These are phyloP conservation scores for Heliconius nattereri DNA, from an alignment of 1,140 invertebrate genomes.

Conservation along the genomic window DNA sequence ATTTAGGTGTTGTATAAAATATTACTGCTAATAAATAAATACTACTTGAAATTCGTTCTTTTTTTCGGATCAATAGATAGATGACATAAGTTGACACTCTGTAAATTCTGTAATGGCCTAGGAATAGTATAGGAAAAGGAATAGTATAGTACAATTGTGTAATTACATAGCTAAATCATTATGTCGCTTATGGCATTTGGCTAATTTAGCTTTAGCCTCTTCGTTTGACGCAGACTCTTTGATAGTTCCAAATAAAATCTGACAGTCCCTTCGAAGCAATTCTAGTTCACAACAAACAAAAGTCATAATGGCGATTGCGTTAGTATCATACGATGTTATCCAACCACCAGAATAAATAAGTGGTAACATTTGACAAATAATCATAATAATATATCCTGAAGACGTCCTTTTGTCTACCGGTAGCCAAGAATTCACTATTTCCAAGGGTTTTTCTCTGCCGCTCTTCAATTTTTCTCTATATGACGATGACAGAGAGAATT, in stretches of 20 bases:
- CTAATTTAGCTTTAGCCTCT: constrained; percentile 41
- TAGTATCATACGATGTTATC: constrained; percentile 62
- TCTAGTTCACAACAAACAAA: constrained; percentile 59
- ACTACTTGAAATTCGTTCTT: too few species aligned
- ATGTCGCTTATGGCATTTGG: constrained; percentile 54
- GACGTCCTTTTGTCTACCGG: constrained; percentile 58
- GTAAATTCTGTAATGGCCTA: too few species aligned
- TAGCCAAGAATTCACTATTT: constrained; percentile 48
- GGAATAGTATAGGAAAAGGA: background rate
- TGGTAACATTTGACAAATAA: constrained; percentile 50
- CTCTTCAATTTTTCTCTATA: constrained; percentile 2
- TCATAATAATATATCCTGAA: constrained; percentile 49
- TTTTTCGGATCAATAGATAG: too few species aligned
- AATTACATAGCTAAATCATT: constrained; percentile 15
- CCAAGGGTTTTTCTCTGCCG: background rate
- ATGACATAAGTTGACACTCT: too few species aligned
- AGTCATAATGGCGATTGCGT: constrained; percentile 58
- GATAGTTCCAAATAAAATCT: constrained; percentile 46
- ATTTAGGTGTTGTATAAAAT: too few species aligned
- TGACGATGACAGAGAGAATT: constrained; percentile 31
- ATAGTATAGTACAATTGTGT: background rate
- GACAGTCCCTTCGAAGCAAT: constrained; percentile 49
- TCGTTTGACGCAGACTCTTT: constrained; percentile 25
- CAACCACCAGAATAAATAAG: constrained; percentile 53
- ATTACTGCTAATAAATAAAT: too few species aligned